Evolutionary conservation across 2,113 vertebrate genomes (phyloP).

Genomic region (Hipposideros armiger): DNA sequence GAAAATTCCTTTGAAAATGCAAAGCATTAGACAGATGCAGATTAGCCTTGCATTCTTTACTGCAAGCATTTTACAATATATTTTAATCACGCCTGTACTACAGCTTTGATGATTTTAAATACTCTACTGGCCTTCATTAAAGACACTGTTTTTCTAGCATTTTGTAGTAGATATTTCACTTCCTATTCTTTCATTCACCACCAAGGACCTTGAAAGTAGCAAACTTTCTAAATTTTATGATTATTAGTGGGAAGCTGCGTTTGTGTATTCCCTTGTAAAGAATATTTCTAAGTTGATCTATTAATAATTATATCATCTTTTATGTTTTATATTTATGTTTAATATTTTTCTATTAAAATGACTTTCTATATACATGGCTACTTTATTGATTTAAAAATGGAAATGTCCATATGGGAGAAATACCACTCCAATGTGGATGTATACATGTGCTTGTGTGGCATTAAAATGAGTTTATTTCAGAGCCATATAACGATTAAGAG

Average conservation of each 20-base stretch:
- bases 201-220: background rate
- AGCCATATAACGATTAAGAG: background rate
- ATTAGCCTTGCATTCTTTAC: slow-evolving; percentile 43
- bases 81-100: slow-evolving; percentile 65
- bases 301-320: background rate
- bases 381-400: background rate
- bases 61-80: slow-evolving; percentile 28
- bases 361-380: background rate
- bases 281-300: background rate
- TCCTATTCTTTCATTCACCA: background rate
- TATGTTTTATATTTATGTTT: background rate
- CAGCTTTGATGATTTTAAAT: slow-evolving; percentile 56
- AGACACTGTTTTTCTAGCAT: background rate
- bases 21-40: slow-evolving; percentile 56
- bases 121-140: slow-evolving; percentile 10
- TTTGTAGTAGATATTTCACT: slow-evolving; percentile 8
- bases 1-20: slow-evolving; percentile 49
- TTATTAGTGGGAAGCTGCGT: background rate
- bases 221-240: slow-evolving; percentile 26
- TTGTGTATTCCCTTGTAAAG: background rate
- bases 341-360: background rate
- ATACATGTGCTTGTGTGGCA: background rate
- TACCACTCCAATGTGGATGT: background rate
- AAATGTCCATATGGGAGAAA: background rate
- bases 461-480: background rate